A percentile compares a stretch with the other conserved stretches of the same genome.
Conservation (phyloP, 2,888 invertebrate species). For the Drosophila ochracea region DNA sequence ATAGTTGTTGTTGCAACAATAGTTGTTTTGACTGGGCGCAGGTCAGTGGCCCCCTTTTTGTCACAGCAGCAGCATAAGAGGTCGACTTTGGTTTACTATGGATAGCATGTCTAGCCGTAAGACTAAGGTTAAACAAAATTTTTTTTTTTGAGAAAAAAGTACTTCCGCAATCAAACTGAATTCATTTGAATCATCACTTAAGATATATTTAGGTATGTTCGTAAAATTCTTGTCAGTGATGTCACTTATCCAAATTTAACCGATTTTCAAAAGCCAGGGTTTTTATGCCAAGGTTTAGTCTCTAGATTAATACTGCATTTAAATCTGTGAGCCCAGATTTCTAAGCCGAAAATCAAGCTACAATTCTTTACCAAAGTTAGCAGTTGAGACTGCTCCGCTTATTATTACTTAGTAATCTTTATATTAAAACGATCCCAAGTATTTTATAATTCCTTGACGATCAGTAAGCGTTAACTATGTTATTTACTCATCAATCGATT, state of each 20-base stretch:
- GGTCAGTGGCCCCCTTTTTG: slow-evolving; percentile 42
- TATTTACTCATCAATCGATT: not conserved
- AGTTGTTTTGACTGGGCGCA: slow-evolving; percentile 24
- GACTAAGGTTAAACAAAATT: not conserved
- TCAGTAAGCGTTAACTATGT: not conserved
- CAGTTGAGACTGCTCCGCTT: not conserved
- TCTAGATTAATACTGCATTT: not conserved
- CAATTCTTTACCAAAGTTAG: not conserved
- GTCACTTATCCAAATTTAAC: not conserved
- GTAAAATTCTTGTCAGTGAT: not conserved
- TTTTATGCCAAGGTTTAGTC: not conserved
- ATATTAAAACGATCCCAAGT: not conserved
- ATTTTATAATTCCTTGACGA: not conserved
- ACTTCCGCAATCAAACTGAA: not conserved
- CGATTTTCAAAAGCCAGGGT: not conserved
- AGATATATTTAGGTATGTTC: not conserved
- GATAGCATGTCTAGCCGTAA: not conserved
- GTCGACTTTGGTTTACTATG: not conserved
- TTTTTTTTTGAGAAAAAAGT: not conserved
- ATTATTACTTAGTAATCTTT: not conserved
- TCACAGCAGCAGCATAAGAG: not conserved
- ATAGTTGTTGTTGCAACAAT: slow-evolving; percentile 12
- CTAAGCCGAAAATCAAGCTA: too few species aligned
- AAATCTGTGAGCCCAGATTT: not conserved
- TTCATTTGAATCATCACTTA: not conserved